These are phyloP conservation scores for Melanargia galathea DNA, from an alignment of 2,888 invertebrate genomes.

Conservation along the genomic window DNA sequence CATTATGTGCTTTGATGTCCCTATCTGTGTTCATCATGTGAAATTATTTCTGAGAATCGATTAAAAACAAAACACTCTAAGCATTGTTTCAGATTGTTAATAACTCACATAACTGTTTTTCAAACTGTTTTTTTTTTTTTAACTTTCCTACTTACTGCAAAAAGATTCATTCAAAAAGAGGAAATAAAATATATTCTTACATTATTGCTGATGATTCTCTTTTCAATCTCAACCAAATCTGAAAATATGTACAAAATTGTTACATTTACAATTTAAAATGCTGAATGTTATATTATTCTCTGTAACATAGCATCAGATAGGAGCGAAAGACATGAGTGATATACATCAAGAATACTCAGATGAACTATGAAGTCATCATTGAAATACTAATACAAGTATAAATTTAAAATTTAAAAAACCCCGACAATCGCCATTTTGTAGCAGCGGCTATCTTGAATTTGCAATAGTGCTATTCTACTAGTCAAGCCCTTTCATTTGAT, in stretches of 20 bases:
- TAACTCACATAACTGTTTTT: too few species aligned
- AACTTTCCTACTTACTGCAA: too few species aligned
- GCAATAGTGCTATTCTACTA: too few species aligned
- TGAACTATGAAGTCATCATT: conserved; percentile 61
- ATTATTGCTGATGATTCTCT: not conserved
- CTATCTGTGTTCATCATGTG: conserved; percentile 45
- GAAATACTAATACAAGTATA: not conserved
- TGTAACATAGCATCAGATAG: conserved; percentile 70
- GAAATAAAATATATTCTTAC: not conserved
- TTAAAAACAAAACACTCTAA: not conserved
- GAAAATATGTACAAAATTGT: not conserved
- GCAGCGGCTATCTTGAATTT: too few species aligned
- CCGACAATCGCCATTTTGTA: too few species aligned
- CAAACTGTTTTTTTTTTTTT: too few species aligned
- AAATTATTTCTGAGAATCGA: not conserved
- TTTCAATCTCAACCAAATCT: conserved; percentile 1
- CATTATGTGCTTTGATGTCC: conserved; percentile 46
- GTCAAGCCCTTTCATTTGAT: too few species aligned
- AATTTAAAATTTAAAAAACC: not conserved
- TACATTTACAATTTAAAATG: not conserved
- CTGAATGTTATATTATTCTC: not conserved
- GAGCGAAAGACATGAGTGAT: conserved; percentile 58
- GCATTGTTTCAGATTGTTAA: too few species aligned
- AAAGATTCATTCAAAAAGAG: not conserved
- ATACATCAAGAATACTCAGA: conserved; percentile 52